Evolutionary conservation across 2,113 vertebrate species (phyloP).

Genomic region (Glareola pratincola): DNA sequence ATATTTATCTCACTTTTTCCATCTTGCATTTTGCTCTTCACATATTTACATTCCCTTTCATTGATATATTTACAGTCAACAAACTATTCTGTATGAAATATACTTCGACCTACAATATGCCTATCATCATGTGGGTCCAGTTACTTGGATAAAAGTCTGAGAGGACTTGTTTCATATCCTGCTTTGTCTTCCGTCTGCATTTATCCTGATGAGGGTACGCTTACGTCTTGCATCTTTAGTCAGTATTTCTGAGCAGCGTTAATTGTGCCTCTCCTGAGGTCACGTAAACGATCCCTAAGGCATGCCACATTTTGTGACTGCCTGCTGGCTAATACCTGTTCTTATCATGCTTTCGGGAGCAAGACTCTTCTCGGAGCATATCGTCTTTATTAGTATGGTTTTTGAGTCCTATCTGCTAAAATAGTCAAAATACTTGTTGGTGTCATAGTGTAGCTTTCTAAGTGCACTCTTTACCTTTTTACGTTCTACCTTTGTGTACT

Average conservation of each 20-base stretch:
- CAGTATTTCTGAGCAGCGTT: not conserved
- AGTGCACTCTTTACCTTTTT: not conserved
- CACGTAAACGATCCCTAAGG: not conserved
- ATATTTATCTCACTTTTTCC: conserved; percentile 68
- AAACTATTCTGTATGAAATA: not conserved
- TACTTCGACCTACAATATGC: not conserved
- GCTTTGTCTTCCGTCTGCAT: not conserved
- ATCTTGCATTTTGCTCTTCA: conserved; percentile 56
- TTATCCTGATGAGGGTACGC: not conserved
- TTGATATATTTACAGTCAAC: not conserved
- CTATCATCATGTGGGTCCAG: not conserved
- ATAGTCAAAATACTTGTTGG: not conserved
- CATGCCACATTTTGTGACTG: not conserved
- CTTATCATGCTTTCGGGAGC: not conserved
- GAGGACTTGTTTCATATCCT: not conserved
- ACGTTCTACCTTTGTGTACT: not conserved
- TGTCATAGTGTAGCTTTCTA: not conserved
- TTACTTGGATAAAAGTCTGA: not conserved
- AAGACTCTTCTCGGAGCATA: not conserved
- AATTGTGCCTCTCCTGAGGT: not conserved
- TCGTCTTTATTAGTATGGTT: not conserved
- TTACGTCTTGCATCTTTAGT: not conserved
- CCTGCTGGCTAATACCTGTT: not conserved
- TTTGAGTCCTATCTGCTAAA: not conserved
- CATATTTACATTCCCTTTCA: conserved; percentile 72